Conservation (phyloP, 2,797 vertebrate species). For the Graptemys geographica region DNA sequence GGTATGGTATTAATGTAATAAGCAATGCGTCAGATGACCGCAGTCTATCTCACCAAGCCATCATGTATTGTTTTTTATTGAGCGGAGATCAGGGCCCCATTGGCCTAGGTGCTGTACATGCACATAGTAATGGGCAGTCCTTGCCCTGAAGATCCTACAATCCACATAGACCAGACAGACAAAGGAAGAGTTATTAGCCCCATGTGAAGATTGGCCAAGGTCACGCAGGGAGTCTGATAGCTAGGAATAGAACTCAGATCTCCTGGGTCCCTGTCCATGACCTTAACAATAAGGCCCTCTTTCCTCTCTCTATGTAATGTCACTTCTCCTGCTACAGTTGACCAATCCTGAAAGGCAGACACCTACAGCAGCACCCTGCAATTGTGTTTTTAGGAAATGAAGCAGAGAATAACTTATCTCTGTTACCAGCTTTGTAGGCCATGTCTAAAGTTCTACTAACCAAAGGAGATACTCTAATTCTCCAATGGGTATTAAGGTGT, state of each 20-base stretch:
- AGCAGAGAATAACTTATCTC: not conserved
- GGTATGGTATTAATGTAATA: not conserved
- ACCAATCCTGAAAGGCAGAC: not conserved
- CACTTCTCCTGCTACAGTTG: not conserved
- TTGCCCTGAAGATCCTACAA: not conserved
- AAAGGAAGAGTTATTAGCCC: not conserved
- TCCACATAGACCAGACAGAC: not conserved
- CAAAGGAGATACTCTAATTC: not conserved
- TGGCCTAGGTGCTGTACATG: not conserved
- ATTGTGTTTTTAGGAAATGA: not conserved
- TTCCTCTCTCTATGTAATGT: not conserved
- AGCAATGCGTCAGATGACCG: too few relatives aligned
- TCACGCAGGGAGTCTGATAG: not conserved
- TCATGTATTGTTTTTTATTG: not conserved
- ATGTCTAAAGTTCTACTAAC: not conserved
- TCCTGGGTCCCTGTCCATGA: not conserved
- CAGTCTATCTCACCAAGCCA: not conserved
- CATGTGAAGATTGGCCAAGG: not conserved
- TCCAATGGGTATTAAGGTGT: not conserved
- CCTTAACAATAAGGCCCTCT: not conserved
- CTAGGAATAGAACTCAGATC: not conserved
- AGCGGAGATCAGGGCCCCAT: too few relatives aligned
- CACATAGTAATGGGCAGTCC: not conserved
- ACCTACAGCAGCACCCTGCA: not conserved
- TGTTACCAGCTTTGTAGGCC: not conserved